Base-by-base conservation (phyloP, 2,113 vertebrate species). In the Pithys albifrons region DNA sequence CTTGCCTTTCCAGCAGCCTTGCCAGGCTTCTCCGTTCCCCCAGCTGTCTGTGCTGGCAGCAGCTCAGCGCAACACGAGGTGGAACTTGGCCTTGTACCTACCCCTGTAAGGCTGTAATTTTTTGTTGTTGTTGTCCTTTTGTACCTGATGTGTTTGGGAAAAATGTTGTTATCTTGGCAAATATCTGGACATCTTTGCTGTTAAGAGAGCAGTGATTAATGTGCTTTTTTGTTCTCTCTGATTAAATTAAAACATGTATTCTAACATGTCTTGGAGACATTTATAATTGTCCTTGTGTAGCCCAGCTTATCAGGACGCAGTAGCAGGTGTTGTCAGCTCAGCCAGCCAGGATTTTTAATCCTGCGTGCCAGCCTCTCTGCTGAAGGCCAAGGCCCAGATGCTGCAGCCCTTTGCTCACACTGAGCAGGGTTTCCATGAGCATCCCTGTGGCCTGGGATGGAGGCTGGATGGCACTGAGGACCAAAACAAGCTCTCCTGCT, bases 191-290 rank as follows among this genome's bases (percentile, higher is more conserved):
- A 58, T 92, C 73, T 94, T 92, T 80, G 73, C 92, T 92, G 83
- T 92, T 96, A 94, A 78, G 95, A 94, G 86, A 94, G 80, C 92
- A 43, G 92, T 96, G 95, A 96, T 96, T 96, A 96, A 97, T 96
- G 95, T 93, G 90, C 83, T 91, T 95, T 95, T 96, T 96, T 96
- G 72, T 93, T 96, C 92, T 37, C 76, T 91, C 90, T 90, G 95
- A 96, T 88, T 96, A 96, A 97, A 95, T 96, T 94, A 96, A 92
- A 96, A 96, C 83, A 65, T 84, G 92, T 89, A 86, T 86, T 87
- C 92, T 89, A 94, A 95, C 95, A 91, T 87, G 57, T 97, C 95
- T 91, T 93, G 93, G 92, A 96, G 91, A 94, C 96, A 72, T 95
- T 91, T 92, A 70, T 95, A 96, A 96, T 96, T 95, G 95, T 96